Evolutionary conservation across 2,797 vertebrate species (phyloP).

Genomic region (Anniella stebbinsi): DNA sequence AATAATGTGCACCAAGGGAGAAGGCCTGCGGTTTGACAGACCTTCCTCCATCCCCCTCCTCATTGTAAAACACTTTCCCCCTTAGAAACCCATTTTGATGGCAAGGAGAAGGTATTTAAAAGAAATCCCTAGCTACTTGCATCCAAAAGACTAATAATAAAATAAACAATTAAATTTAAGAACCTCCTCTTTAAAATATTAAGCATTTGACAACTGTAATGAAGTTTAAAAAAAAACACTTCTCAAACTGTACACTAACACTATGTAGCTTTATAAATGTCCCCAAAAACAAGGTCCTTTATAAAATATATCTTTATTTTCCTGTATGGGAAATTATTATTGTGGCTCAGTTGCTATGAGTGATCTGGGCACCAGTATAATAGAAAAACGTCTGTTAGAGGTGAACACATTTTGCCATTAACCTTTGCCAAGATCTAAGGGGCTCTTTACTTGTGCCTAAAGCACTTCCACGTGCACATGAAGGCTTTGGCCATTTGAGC

Average conservation of each 20-base stretch:
- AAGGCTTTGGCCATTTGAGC: neutral
- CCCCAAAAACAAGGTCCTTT: constrained; percentile 30
- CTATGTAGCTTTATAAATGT: constrained; percentile 38
- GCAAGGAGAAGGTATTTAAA: constrained; percentile 71
- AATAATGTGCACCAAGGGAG: constrained; percentile 96
- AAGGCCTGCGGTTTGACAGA: constrained; percentile 87
- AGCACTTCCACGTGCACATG: neutral
- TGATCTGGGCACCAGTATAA: neutral
- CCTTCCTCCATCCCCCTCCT: constrained; percentile 82
- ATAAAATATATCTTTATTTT: neutral
- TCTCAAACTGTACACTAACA: constrained; percentile 41
- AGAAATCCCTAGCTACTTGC: constrained; percentile 77
- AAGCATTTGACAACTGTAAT: constrained; percentile 68
- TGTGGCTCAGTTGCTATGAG: neutral
- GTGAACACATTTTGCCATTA: neutral
- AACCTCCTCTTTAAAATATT: constrained; percentile 79
- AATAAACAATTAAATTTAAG: constrained; percentile 83
- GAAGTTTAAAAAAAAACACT: constrained; percentile 57
- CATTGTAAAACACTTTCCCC: constrained; percentile 78
- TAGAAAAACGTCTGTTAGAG: neutral
- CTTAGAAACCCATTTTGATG: constrained; percentile 70
- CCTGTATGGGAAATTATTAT: neutral
- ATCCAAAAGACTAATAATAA: constrained; percentile 80
- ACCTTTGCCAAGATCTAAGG: neutral
- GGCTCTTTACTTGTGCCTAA: neutral